These are phyloP conservation scores for Mycalesis mineus DNA, from an alignment of 2,888 invertebrate species.

Conservation along the genomic window DNA sequence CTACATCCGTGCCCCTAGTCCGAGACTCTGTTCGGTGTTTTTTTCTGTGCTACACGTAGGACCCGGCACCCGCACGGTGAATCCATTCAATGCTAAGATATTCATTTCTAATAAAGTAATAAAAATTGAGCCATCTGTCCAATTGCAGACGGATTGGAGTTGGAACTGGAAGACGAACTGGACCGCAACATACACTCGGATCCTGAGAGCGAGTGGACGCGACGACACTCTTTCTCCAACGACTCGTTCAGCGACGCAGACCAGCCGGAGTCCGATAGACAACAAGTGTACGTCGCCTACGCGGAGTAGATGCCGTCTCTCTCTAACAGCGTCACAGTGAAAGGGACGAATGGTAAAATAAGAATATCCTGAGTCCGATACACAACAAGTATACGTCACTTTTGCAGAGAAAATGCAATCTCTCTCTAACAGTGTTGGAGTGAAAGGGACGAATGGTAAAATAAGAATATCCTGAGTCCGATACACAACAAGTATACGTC, in stretches of 20 bases:
- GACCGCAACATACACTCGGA: slow-evolving; percentile 82
- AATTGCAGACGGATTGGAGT: slow-evolving; percentile 52
- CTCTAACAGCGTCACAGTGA: slow-evolving; percentile 6
- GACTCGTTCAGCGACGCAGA: slow-evolving; percentile 57
- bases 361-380: too few species aligned
- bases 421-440: neutral
- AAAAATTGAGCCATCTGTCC: too few species aligned
- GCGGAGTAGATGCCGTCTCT: slow-evolving; percentile 33
- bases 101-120: too few species aligned
- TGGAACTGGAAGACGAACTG: slow-evolving; percentile 61
- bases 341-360: neutral
- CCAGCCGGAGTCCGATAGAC: slow-evolving; percentile 79
- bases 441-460: neutral
- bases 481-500: too few species aligned
- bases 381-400: neutral
- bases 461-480: too few species aligned
- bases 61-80: too few species aligned
- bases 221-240: slow-evolving; percentile 39
- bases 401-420: too few species aligned
- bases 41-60: too few species aligned
- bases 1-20: too few species aligned
- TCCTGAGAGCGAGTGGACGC: slow-evolving; percentile 84
- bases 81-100: too few species aligned
- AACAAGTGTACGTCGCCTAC: slow-evolving; percentile 37
- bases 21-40: too few species aligned